phyloP scores from a whole-genome alignment of 2,113 vertebrate genomes.

The Hemiscyllium ocellatum region DNA sequence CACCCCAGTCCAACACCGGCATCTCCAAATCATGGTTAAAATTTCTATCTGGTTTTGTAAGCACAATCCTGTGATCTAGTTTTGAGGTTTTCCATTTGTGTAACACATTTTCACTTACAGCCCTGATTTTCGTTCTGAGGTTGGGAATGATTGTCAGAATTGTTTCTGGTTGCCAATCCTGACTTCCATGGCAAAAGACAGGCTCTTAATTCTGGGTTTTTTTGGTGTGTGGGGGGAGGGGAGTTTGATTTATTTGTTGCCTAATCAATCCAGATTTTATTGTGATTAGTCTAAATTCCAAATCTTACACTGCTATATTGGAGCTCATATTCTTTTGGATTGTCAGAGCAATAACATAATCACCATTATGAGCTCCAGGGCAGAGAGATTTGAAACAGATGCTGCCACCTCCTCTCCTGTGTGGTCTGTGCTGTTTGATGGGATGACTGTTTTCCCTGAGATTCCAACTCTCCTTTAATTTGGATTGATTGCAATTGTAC shows the following conservation, averaged over 20 bases:
- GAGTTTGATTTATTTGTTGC: too few species aligned
- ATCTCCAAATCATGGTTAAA: too few species aligned
- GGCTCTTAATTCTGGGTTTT: too few species aligned
- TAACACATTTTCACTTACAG: too few species aligned
- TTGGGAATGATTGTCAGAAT: too few species aligned
- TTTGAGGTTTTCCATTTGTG: not conserved
- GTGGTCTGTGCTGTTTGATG: not conserved
- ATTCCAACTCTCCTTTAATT: not conserved
- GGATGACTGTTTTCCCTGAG: not conserved
- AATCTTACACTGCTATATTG: not conserved
- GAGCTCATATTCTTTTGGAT: not conserved
- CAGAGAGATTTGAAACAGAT: not conserved
- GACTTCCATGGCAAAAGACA: too few species aligned
- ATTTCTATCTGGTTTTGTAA: not conserved
- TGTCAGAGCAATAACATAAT: not conserved
- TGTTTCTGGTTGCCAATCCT: not conserved
- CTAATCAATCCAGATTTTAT: not conserved
- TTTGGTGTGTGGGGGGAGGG: too few species aligned
- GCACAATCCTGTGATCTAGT: not conserved
- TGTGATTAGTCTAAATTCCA: not conserved
- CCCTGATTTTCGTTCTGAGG: not conserved
- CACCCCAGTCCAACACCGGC: too few species aligned
- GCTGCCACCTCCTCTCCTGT: not conserved
- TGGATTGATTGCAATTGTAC: not conserved
- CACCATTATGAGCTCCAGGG: not conserved